Evolutionary conservation across 2,113 vertebrate genomes (phyloP).

Genomic region (Campylomormyrus tamandua): DNA sequence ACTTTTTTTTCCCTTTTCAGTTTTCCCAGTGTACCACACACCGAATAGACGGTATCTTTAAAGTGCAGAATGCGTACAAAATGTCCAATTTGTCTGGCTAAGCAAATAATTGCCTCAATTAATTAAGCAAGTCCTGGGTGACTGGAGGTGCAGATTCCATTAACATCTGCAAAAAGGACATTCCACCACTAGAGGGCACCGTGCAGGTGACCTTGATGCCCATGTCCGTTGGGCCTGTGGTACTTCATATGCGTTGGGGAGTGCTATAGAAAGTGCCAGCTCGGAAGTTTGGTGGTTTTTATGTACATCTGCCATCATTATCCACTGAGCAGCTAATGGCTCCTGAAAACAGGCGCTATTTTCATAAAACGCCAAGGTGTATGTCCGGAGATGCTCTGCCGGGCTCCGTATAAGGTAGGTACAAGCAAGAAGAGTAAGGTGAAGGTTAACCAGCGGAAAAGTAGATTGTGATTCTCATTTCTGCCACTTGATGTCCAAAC

Average conservation of each 20-base stretch:
- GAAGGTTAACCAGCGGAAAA: constrained; percentile 27
- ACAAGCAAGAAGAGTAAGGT: not conserved
- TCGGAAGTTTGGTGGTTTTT: constrained; percentile 29
- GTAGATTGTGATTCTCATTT: constrained; percentile 9
- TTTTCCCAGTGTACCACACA: constrained; percentile 23
- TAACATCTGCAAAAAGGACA: constrained; percentile 41
- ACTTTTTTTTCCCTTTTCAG: not conserved
- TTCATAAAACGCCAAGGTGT: constrained; percentile 42
- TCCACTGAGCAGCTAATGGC: constrained; percentile 48
- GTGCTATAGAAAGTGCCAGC: constrained; percentile 22
- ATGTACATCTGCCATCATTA: constrained; percentile 42
- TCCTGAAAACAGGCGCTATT: constrained; percentile 51
- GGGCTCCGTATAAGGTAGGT: not conserved
- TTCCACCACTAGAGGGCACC: constrained; percentile 50
- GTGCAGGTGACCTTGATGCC: constrained; percentile 45
- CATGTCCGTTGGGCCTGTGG: not conserved
- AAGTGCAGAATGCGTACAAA: constrained; percentile 60
- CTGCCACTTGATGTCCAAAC: not conserved
- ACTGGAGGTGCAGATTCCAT: constrained; percentile 55
- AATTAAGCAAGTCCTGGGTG: constrained; percentile 63
- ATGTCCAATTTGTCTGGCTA: constrained; percentile 61
- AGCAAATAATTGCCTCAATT: constrained; percentile 70
- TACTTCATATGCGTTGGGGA: not conserved
- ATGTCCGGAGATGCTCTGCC: constrained; percentile 31
- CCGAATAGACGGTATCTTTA: constrained; percentile 53